Evolutionary conservation across 2,888 invertebrate genomes (phyloP).

Genomic region (Melanargia galathea): DNA sequence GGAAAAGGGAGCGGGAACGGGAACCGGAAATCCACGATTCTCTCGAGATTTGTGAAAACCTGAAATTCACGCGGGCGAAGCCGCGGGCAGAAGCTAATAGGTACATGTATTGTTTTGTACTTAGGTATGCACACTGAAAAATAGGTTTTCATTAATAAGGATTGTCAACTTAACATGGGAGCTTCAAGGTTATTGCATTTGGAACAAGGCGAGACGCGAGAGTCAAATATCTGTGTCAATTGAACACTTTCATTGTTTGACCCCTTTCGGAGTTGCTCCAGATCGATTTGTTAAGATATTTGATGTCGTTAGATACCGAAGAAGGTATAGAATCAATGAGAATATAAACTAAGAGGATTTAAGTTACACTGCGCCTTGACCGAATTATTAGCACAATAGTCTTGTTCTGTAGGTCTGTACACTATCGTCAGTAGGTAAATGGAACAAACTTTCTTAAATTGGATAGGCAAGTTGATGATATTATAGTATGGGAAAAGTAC

Average conservation of each 20-base stretch:
- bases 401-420: neutral
- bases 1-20: too few species aligned
- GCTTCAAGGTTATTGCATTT: conserved; percentile 36
- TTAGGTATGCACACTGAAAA: too few species aligned
- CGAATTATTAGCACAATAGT: neutral
- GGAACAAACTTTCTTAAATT: neutral
- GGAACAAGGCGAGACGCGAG: conserved; percentile 40
- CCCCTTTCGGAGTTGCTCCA: conserved; percentile 26
- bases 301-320: neutral
- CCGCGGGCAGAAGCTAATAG: too few species aligned
- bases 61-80: too few species aligned
- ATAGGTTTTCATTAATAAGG: neutral
- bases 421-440: neutral
- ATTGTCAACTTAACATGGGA: conserved; percentile 1
- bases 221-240: conserved; percentile 35
- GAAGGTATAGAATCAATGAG: neutral
- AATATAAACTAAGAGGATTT: neutral
- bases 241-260: conserved; percentile 30
- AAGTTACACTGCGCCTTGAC: conserved; percentile 7
- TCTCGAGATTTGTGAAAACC: too few species aligned
- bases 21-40: too few species aligned
- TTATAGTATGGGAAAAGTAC: too few species aligned
- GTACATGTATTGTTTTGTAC: too few species aligned
- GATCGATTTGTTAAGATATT: neutral
- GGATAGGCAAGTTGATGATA: too few species aligned